A percentile compares a stretch with the other conserved stretches of the same genome.
phyloP scores from a whole-genome alignment of 1,140 invertebrate species.

The Phenacoccus solenopsis region DNA sequence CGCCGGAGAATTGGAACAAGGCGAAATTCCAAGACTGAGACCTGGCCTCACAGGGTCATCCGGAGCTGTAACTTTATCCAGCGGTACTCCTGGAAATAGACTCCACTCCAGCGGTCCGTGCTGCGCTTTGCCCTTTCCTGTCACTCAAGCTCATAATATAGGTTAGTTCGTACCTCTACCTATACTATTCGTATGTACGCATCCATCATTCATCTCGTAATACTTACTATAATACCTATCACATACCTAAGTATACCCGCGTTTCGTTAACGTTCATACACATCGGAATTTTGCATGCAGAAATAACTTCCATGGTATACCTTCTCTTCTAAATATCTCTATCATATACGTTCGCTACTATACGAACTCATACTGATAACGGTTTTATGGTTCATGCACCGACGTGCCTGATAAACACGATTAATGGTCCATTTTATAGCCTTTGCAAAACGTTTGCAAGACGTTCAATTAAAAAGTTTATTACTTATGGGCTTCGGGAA shows the following conservation, averaged over 20 bases:
- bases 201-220: too few relatives aligned
- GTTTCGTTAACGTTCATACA: neutral
- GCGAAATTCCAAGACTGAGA: conserved; percentile 17
- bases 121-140: conserved; percentile 25
- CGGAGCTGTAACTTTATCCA: neutral
- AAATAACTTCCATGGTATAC: neutral
- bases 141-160: conserved; percentile 28
- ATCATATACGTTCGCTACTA: too few relatives aligned
- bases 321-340: too few relatives aligned
- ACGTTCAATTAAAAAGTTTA: neutral
- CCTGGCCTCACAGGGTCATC: conserved; percentile 7
- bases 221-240: too few relatives aligned
- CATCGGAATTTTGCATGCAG: neutral
- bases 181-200: too few relatives aligned
- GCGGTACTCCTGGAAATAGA: conserved; percentile 8
- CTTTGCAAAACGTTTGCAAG: neutral
- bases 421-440: neutral
- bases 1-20: neutral
- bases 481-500: neutral
- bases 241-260: neutral
- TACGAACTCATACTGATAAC: neutral
- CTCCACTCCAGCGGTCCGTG: conserved; percentile 24
- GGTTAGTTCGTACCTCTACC: conserved; percentile 20
- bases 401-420: neutral
- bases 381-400: neutral